phyloP scores from a whole-genome alignment of 2,888 invertebrate genomes.

The Drosophila sordidula region DNA sequence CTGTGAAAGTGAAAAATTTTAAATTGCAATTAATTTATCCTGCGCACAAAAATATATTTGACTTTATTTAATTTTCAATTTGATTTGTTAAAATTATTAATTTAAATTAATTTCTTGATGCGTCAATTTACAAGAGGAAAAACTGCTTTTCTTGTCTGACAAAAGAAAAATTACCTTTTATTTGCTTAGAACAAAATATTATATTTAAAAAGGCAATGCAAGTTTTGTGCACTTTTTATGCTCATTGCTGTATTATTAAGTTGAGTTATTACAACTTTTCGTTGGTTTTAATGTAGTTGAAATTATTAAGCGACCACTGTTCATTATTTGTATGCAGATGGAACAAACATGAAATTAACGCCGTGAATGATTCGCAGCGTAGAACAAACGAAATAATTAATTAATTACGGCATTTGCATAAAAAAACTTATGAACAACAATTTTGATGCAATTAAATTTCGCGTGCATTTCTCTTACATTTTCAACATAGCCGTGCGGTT shows the following conservation, averaged over 20 bases:
- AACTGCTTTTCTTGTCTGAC: no score
- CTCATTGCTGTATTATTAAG: no score
- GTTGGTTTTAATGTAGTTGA: neutral
- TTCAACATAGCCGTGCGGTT: slow-evolving; percentile 31
- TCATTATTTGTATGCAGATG: neutral
- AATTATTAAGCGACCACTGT: neutral
- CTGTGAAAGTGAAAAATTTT: no score
- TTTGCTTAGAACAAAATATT: neutral
- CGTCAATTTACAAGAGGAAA: neutral
- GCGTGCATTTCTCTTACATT: slow-evolving; percentile 19
- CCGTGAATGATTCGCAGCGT: neutral
- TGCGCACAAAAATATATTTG: no score
- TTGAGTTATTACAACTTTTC: neutral
- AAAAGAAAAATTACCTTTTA: neutral
- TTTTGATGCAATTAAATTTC: slow-evolving; percentile 51
- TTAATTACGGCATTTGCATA: slow-evolving; percentile 44
- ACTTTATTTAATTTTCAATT: no score
- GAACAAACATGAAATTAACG: slow-evolving; percentile 10
- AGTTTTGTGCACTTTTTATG: no score
- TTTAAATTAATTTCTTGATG: no score
- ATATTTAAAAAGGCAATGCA: no score
- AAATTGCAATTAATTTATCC: no score
- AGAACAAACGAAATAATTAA: slow-evolving; percentile 22
- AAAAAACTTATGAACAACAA: slow-evolving; percentile 33
- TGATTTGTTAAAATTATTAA: no score